These are phyloP conservation scores for Theristicus caerulescens DNA, from an alignment of 2,113 vertebrate species.

Conservation along the genomic window DNA sequence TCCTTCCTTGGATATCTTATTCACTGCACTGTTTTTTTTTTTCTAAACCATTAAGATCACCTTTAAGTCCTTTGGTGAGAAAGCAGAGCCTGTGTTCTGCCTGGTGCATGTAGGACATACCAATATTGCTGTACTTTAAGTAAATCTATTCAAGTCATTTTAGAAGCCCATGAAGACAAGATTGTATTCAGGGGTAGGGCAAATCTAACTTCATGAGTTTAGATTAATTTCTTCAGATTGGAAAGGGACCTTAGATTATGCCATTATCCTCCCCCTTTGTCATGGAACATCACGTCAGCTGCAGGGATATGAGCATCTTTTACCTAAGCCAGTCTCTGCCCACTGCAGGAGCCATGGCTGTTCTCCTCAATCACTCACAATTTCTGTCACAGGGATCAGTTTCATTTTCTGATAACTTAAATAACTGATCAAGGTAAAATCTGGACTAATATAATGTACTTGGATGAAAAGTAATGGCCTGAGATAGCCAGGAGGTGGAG, in stretches of 20 bases:
- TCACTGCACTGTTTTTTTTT: not conserved
- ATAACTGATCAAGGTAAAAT: not conserved
- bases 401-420: not conserved
- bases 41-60: not conserved
- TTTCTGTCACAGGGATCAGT: not conserved
- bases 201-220: not conserved
- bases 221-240: not conserved
- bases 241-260: not conserved
- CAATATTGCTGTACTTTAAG: not conserved
- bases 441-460: not conserved
- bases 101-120: not conserved
- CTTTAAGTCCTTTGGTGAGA: not conserved
- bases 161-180: not conserved
- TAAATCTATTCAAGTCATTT: constrained; percentile 1
- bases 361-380: not conserved
- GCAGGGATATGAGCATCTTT: not conserved
- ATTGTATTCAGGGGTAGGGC: not conserved
- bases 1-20: not conserved
- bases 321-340: not conserved
- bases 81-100: not conserved
- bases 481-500: not conserved
- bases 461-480: not conserved
- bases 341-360: not conserved
- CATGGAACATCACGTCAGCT: not conserved
- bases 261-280: not conserved